A percentile compares a stretch with the other conserved stretches of the same genome.
Conservation (phyloP, 2,113 vertebrate species). For the Anas platyrhynchos region DNA sequence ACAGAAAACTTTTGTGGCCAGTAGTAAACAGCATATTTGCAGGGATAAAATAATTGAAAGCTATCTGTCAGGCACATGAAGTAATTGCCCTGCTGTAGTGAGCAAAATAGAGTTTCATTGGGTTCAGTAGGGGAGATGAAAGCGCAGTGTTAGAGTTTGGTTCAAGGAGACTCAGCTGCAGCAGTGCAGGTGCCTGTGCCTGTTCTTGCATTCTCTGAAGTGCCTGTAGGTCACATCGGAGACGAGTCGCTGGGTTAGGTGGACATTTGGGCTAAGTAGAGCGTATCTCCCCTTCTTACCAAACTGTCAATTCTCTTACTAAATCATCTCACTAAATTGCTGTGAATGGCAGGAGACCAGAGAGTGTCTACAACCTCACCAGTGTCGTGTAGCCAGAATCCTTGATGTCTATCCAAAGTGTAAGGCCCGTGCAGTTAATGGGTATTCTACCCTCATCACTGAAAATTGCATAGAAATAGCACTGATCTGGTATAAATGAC, state of each 20-base stretch:
- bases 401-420: not conserved
- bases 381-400: not conserved
- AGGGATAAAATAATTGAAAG: not conserved
- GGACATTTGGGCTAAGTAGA: not conserved
- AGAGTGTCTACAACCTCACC: not conserved
- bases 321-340: not conserved
- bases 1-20: not conserved
- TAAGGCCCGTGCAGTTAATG: not conserved
- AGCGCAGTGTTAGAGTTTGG: not conserved
- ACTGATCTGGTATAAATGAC: not conserved
- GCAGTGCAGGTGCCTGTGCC: accelerated
- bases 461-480: not conserved
- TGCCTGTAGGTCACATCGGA: not conserved
- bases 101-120: not conserved
- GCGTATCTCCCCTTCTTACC: not conserved
- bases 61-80: not conserved
- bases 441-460: not conserved
- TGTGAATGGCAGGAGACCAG: not conserved
- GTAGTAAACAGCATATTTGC: not conserved
- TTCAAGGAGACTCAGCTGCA: not conserved
- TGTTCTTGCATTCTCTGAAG: not conserved
- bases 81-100: not conserved
- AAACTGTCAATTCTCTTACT: not conserved
- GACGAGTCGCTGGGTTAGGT: not conserved
- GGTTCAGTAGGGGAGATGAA: not conserved